Evolutionary conservation across 2,888 invertebrate genomes (phyloP).

Genomic region (Tipula confusa): DNA sequence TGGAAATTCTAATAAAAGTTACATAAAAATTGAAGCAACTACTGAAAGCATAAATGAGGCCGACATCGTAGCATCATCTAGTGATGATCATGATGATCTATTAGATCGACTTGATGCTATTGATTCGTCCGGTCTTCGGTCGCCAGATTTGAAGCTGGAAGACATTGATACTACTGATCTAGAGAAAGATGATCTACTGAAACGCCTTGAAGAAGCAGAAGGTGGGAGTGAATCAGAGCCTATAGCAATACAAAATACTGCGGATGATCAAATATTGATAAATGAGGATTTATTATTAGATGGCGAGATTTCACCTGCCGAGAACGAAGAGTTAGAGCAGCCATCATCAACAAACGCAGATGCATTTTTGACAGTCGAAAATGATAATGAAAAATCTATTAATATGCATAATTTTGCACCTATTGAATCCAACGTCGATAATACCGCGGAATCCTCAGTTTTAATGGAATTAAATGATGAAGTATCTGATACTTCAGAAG

Average conservation of each 20-base stretch:
- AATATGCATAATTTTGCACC: neutral
- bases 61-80: neutral
- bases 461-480: neutral
- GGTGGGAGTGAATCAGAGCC: neutral
- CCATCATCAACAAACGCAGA: neutral
- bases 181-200: neutral
- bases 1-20: neutral
- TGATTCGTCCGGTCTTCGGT: neutral
- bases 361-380: neutral
- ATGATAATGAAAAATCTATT: neutral
- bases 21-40: neutral
- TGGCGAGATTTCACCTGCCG: neutral
- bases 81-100: neutral
- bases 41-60: neutral
- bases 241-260: neutral
- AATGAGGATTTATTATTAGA: neutral
- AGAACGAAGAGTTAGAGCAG: neutral
- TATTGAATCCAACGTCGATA: neutral
- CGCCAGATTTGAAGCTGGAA: neutral
- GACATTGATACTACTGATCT: neutral
- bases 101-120: conserved; percentile 16
- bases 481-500: neutral
- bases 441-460: neutral
- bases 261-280: neutral
- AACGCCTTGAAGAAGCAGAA: conserved; percentile 26